Evolutionary conservation across 2,797 vertebrate genomes (phyloP), one percentile per base, ranked within the genome.

Genomic region (Enteromius thamalakanensis): DNA sequence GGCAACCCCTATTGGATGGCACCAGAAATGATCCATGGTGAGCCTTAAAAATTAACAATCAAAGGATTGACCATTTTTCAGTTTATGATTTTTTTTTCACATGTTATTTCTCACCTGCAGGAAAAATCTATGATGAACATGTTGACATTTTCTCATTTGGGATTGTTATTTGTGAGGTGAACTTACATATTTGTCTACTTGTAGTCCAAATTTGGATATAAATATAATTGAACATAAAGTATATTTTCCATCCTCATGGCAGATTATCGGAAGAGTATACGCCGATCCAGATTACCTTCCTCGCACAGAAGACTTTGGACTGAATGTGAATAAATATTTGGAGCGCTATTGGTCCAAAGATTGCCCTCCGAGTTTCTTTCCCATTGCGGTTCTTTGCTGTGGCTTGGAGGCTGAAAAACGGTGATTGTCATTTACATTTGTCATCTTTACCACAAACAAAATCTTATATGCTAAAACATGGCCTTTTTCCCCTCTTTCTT

Each of bases 1-100:
- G 98, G 98, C 55, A 99, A 98, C 88, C 98, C 98, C 0, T 99
- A 99, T 90, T 99, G 98, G 98, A 99, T 99, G 98, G 98, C 98
- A 0, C 98, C 98, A 0, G 98, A 99, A 91, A 99, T 99, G 98
- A 98, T 99, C 90, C 93, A 96, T 0, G 98, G 98, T 98, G 84
- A 95, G 95, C 8, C 21, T 19, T 12, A 55, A 3, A 1, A 47
- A 62, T 17, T 6, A 70, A 67, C n/a, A 64, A 4, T 11, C 2
- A 47, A 37, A 37, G 17, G 4, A 62, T 12, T 32, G 4, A 67
- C 45, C 15, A 29, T 69, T 34, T 75, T 76, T 34, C 75, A 17
- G 26, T 71, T 14, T 60, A 10, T 23, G 14, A 12, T 12, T 5
- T 79, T 49, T 32, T 74, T 14, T 32, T 14, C 40, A 40, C 34